Conservation (phyloP, 1,140 invertebrate genomes). For the Brachionus rubens region DNA sequence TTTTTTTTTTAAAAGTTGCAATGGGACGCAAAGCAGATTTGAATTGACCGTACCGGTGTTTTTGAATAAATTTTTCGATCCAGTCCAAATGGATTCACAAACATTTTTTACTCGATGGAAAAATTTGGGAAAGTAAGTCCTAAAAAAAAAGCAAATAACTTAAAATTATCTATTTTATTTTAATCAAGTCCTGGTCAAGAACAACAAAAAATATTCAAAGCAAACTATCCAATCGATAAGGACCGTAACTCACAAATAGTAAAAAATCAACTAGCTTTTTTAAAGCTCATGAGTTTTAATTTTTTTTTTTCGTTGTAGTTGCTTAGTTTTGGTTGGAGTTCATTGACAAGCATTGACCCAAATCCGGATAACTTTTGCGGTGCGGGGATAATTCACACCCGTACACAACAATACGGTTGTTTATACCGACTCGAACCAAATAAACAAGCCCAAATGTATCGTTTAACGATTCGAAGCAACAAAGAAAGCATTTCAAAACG, state of each 20-base stretch:
- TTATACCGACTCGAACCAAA: conserved; percentile 94
- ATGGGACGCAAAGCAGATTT: conserved; percentile 84
- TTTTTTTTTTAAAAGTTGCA: conserved; percentile 64
- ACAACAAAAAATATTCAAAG: conserved; percentile 96
- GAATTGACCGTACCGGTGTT: conserved; percentile 89
- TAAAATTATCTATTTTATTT: too few species aligned
- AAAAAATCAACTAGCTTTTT: conserved; percentile 6
- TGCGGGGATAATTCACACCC: conserved; percentile 94
- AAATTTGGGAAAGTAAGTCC: conserved; percentile 86
- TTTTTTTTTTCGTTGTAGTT: conserved; percentile 62
- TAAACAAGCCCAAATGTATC: conserved; percentile 96
- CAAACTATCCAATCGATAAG: conserved; percentile 80
- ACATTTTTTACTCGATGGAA: conserved; percentile 98
- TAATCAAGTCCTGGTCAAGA: conserved; percentile 83
- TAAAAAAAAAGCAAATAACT: too few species aligned
- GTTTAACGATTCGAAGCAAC: conserved; percentile 89
- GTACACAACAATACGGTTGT: conserved; percentile 90
- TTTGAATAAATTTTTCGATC: conserved; percentile 97
- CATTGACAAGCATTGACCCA: conserved; percentile 83
- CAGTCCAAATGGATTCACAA: conserved; percentile 96
- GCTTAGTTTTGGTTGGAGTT: conserved; percentile 89
- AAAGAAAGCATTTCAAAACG: conserved; percentile 80
- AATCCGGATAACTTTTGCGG: conserved; percentile 99
- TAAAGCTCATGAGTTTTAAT: neutral
- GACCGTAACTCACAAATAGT: conserved; percentile 78